A percentile compares a stretch with the other conserved stretches of the same genome.
These are phyloP conservation scores for Doryteuthis pealeii DNA, from an alignment of 1,140 invertebrate genomes.

Conservation along the genomic window DNA sequence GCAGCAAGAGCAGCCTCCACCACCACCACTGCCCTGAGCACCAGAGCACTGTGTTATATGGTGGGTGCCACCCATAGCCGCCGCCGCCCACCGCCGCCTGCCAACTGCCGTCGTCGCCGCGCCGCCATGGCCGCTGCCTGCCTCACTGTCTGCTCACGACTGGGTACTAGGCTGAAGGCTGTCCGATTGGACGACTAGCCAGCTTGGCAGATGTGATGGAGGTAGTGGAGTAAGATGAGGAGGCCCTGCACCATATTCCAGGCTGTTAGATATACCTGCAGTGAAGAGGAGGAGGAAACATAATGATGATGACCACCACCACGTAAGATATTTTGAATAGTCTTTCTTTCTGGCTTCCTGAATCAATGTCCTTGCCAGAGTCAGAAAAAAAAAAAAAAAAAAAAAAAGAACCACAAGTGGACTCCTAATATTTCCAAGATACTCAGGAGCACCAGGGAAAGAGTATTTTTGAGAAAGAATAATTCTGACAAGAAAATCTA, in stretches of 20 bases:
- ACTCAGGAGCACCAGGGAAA: too few relatives aligned
- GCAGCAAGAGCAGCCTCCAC: neutral
- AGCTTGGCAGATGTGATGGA: constrained; percentile 7
- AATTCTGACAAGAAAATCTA: too few relatives aligned
- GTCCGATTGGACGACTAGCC: neutral
- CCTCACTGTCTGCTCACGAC: neutral
- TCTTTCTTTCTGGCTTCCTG: too few relatives aligned
- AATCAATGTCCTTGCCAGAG: too few relatives aligned
- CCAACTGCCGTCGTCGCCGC: neutral
- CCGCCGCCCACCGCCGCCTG: too few relatives aligned
- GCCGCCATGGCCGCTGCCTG: neutral
- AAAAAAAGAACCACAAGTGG: too few relatives aligned
- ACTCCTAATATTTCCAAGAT: too few relatives aligned
- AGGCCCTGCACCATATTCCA: neutral
- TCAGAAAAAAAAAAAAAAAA: too few relatives aligned
- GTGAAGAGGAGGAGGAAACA: constrained; percentile 7
- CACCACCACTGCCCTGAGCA: neutral
- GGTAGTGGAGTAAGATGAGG: neutral
- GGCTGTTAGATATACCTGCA: constrained; percentile 4
- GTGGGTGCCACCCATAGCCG: too few relatives aligned
- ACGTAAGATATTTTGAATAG: too few relatives aligned
- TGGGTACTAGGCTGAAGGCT: neutral
- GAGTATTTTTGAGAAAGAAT: too few relatives aligned
- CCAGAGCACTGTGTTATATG: too few relatives aligned
- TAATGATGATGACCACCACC: neutral